Percentiles rank a stretch among this genome's conserved stretches.
Conservation (phyloP, 92 coral and sea anemone species). For the Diadumene lineata region DNA sequence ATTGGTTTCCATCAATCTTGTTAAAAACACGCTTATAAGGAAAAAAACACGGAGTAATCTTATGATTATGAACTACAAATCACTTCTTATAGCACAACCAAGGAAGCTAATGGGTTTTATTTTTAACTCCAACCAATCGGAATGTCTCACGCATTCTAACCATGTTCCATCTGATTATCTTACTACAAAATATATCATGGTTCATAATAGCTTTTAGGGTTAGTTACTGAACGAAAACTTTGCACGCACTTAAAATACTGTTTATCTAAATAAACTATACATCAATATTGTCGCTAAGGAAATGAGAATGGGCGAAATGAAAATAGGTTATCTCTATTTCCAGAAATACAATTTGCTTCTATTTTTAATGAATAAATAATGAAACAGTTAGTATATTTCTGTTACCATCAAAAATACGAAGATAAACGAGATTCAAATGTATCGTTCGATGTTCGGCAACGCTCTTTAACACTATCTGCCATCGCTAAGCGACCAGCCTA, state of each 20-base stretch:
- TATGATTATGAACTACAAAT: conserved; percentile 12
- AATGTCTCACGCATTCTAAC: neutral
- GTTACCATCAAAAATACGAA: no score
- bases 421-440: no score
- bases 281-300: neutral
- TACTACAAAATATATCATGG: neutral
- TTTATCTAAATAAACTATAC: neutral
- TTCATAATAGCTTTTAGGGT: conserved; percentile 7
- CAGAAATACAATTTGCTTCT: no score
- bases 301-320: neutral
- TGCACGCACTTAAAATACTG: neutral
- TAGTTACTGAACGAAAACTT: neutral
- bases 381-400: no score
- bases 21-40: neutral
- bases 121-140: neutral
- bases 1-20: neutral
- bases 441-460: no score
- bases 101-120: neutral
- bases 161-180: neutral
- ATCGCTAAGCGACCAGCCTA: no score
- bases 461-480: no score
- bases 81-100: conserved; percentile 3
- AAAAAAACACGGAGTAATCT: neutral
- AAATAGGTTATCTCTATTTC: neutral
- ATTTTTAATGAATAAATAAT: no score